Evolutionary conservation across 2,797 vertebrate species (phyloP).

Genomic region (Ambastaia sidthimunki): DNA sequence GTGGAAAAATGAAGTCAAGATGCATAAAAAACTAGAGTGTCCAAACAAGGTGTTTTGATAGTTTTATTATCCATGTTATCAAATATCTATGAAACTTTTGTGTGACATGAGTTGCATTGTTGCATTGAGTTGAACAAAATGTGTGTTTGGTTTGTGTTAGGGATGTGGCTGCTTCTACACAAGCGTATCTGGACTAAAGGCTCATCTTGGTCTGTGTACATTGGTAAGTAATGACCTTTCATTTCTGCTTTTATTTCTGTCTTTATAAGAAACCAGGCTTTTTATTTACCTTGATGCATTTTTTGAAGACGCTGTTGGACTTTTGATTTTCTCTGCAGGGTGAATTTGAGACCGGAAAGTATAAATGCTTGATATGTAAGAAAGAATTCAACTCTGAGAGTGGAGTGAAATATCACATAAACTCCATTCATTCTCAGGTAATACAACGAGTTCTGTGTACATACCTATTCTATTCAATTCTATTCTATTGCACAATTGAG

Average conservation of each 20-base stretch:
- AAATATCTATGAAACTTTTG: background rate
- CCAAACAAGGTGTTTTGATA: conserved; percentile 87
- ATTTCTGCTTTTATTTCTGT: background rate
- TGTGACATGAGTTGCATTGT: background rate
- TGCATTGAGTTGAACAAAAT: background rate
- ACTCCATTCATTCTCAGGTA: conserved; percentile 92
- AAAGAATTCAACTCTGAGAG: conserved; percentile 96
- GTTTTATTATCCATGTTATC: background rate
- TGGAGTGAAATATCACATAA: conserved; percentile 97
- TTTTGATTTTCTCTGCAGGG: conserved; percentile 77
- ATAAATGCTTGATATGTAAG: conserved; percentile 90
- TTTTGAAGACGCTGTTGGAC: background rate
- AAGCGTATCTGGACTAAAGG: conserved; percentile 92
- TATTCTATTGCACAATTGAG: background rate
- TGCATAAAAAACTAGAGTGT: conserved; percentile 89
- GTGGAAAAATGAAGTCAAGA: conserved; percentile 94
- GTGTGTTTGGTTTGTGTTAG: conserved; percentile 57
- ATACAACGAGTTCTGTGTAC: conserved; percentile 32
- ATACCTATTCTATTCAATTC: background rate
- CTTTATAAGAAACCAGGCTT: no score
- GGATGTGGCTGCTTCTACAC: conserved; percentile 84
- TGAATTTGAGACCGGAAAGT: conserved; percentile 92
- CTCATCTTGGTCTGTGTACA: conserved; percentile 91
- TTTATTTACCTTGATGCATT: background rate
- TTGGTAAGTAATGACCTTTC: conserved; percentile 73